Conservation (phyloP, 2,113 vertebrate genomes). For the Peromyscus maniculatus region DNA sequence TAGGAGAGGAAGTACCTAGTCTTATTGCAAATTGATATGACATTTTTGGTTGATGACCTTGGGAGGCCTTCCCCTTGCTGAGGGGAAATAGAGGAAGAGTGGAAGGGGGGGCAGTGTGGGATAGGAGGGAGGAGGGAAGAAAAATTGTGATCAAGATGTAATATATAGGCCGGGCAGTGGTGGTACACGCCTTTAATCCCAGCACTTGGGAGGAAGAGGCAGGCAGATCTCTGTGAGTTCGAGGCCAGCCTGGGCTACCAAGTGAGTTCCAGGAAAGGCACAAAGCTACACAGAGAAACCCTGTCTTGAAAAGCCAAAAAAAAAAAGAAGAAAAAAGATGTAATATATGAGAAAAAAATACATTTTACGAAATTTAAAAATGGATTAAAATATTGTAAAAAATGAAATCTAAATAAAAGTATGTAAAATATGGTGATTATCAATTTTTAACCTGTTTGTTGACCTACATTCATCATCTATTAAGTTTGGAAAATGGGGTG, state of each 20-base stretch:
- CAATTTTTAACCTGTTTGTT: not conserved
- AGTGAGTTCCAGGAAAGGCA: no score
- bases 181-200: no score
- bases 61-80: not conserved
- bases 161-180: not conserved
- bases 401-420: not conserved
- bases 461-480: not conserved
- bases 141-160: not conserved
- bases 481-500: not conserved
- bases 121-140: no score
- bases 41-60: not conserved
- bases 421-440: not conserved
- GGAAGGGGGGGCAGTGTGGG: rapidly evolving
- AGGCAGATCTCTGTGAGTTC: no score
- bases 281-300: no score
- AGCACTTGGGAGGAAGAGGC: no score
- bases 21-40: not conserved
- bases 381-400: not conserved
- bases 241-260: no score
- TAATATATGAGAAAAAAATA: not conserved
- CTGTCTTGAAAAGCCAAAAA: no score
- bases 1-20: not conserved
- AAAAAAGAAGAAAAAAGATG: no score
- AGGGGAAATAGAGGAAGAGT: not conserved
- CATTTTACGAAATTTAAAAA: not conserved